These are phyloP conservation scores for Raphicerus campestris DNA, from an alignment of 2,113 vertebrate genomes.

Conservation along the genomic window DNA sequence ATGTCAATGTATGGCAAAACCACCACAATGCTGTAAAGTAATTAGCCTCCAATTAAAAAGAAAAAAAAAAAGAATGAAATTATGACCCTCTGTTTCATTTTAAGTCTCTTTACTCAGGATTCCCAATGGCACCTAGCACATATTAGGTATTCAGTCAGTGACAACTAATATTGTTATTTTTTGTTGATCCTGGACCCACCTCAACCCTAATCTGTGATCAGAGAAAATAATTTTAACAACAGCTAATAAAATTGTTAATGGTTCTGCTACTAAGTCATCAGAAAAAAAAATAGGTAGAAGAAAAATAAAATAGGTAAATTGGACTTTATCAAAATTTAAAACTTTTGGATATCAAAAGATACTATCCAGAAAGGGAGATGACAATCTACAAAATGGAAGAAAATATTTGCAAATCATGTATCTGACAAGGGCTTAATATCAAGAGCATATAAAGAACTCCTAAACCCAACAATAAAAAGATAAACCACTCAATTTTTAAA, in stretches of 20 bases:
- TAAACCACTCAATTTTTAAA: not conserved
- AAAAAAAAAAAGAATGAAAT: not conserved
- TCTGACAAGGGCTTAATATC: not conserved
- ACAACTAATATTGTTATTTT: not conserved
- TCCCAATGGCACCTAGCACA: not conserved
- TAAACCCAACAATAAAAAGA: not conserved
- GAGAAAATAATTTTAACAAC: not conserved
- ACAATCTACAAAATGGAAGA: not conserved
- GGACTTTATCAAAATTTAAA: not conserved
- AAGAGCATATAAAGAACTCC: not conserved
- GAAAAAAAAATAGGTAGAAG: not conserved
- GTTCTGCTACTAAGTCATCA: not conserved
- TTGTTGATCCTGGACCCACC: not conserved
- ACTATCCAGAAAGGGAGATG: not conserved
- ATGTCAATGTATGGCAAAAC: not conserved
- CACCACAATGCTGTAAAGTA: not conserved
- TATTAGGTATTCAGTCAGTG: not conserved
- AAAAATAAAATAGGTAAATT: not conserved
- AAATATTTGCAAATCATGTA: not conserved
- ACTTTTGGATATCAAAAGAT: not conserved
- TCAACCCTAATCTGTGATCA: not conserved
- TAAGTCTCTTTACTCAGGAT: not conserved
- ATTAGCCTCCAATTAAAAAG: not conserved
- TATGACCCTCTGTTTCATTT: not conserved
- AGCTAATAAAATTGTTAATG: not conserved